phyloP scores from a whole-genome alignment of 2,888 invertebrate genomes.

The Calameuta pallipes region DNA sequence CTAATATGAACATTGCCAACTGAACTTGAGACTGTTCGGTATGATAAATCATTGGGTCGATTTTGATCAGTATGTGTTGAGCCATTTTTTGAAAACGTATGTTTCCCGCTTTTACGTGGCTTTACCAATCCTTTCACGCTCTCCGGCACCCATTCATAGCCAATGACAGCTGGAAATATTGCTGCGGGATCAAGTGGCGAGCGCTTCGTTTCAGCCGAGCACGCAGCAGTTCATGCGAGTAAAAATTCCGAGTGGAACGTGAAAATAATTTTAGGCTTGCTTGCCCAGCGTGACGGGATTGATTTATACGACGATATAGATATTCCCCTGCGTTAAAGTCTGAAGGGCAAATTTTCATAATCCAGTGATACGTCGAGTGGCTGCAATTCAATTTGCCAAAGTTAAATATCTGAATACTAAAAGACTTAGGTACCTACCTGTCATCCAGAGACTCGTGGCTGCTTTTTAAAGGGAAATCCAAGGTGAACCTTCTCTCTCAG shows the following conservation, averaged over 20 bases:
- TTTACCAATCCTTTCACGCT: neutral
- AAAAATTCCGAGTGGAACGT: neutral
- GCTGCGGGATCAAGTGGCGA: slow-evolving; percentile 14
- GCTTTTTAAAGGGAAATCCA: neutral
- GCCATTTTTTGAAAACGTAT: slow-evolving; percentile 2
- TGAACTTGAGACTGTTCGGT: neutral
- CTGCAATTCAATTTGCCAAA: neutral
- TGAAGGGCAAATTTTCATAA: neutral
- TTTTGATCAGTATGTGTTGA: slow-evolving; percentile 3
- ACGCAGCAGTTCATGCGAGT: neutral
- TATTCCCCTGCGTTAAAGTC: neutral
- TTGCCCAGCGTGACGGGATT: neutral
- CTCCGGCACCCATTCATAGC: slow-evolving; percentile 8
- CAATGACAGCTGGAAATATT: slow-evolving; percentile 20
- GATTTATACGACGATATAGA: neutral
- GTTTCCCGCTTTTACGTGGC: neutral
- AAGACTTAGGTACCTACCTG: neutral
- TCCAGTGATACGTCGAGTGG: neutral
- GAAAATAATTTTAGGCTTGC: neutral
- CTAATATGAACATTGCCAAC: neutral
- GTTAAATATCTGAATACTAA: too few relatives aligned
- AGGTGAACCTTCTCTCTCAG: neutral
- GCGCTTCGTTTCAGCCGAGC: slow-evolving; percentile 3
- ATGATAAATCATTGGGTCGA: slow-evolving; percentile 16
- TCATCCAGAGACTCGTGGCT: neutral